phyloP scores from a whole-genome alignment of 2,113 vertebrate genomes.

The Merops nubicus region DNA sequence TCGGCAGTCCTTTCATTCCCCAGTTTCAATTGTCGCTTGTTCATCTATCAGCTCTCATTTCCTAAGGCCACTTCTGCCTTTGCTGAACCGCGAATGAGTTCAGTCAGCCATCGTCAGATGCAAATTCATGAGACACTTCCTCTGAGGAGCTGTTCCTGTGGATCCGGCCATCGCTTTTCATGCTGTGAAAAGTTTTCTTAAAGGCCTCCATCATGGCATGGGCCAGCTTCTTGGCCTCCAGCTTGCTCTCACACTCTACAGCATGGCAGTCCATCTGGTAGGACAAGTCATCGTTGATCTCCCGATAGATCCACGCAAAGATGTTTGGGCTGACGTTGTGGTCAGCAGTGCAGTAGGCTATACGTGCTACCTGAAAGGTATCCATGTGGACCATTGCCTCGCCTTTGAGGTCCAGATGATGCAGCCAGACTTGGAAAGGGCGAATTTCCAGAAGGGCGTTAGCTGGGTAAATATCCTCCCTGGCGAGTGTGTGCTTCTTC shows the following conservation, averaged over 20 bases:
- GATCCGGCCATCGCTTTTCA: constrained; percentile 95
- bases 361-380: constrained; percentile 98
- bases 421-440: constrained; percentile 96
- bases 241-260: constrained; percentile 95
- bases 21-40: constrained; percentile 68
- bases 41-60: constrained; percentile 70
- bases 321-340: constrained; percentile 92
- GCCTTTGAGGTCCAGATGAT: constrained; percentile 89
- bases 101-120: constrained; percentile 88
- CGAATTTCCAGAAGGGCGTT: constrained; percentile 94
- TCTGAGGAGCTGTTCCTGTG: constrained; percentile 91
- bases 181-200: constrained; percentile 98
- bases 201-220: constrained; percentile 99
- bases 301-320: constrained; percentile 98
- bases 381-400: constrained; percentile 93
- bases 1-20: constrained; percentile 74
- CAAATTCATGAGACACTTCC: constrained; percentile 89
- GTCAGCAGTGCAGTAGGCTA: constrained; percentile 99
- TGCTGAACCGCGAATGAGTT: background rate
- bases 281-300: constrained; percentile 98
- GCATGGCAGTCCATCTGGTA: constrained; percentile 99
- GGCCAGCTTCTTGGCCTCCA: constrained; percentile 97
- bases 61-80: constrained; percentile 71
- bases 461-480: constrained; percentile 77
- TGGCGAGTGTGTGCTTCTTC: constrained; percentile 80